Percentiles rank a stretch among this genome's conserved stretches.
Evolutionary conservation across 2,888 invertebrate genomes (phyloP).

Genomic region (Drosophila mimetica): DNA sequence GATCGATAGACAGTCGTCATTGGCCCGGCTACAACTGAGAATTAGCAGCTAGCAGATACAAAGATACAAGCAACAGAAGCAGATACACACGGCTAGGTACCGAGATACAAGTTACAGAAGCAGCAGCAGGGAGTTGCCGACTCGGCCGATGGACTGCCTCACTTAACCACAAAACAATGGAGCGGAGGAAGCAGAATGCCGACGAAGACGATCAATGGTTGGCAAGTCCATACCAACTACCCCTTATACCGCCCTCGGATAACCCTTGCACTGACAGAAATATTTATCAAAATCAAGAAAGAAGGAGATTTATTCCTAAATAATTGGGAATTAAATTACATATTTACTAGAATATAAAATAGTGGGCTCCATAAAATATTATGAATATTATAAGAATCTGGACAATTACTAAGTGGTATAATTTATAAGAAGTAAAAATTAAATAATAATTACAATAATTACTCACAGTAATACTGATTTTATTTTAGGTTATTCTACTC

Average conservation of each 20-base stretch:
- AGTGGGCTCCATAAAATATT: no score
- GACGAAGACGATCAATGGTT: constrained; percentile 72
- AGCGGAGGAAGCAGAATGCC: constrained; percentile 72
- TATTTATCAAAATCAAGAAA: no score
- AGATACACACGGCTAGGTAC: constrained; percentile 21
- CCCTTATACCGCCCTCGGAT: constrained; percentile 11
- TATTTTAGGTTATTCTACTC: no score
- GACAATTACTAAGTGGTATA: no score
- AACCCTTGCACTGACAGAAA: constrained; percentile 15
- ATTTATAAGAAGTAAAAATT: no score
- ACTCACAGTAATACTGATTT: no score
- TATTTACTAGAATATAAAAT: no score
- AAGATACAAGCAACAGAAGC: constrained; percentile 46
- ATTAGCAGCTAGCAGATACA: constrained; percentile 30
- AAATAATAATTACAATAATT: no score
- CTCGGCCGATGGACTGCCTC: constrained; percentile 41
- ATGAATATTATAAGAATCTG: no score
- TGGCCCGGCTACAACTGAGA: constrained; percentile 60
- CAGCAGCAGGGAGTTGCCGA: constrained; percentile 29
- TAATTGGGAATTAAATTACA: no score
- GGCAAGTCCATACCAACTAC: constrained; percentile 19
- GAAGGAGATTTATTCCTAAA: no score
- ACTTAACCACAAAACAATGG: constrained; percentile 78
- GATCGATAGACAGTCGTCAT: constrained; percentile 63
- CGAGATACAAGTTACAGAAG: constrained; percentile 39